phyloP scores from a whole-genome alignment of 2,888 invertebrate genomes.

The Agrenia bidenticulata region DNA sequence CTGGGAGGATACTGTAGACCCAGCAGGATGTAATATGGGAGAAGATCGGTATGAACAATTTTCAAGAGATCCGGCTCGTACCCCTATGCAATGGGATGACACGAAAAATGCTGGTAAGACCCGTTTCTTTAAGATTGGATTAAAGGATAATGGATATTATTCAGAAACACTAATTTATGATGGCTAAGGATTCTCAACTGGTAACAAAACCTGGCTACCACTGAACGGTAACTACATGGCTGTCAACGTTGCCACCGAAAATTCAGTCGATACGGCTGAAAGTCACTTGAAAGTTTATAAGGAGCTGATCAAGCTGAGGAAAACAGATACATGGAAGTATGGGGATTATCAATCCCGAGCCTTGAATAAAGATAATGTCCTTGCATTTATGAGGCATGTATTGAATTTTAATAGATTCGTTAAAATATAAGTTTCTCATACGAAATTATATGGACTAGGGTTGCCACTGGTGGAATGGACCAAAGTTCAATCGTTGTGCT shows the following conservation, averaged over 20 bases:
- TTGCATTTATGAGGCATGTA: conserved; percentile 50
- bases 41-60: conserved; percentile 41
- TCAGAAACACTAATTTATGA: too few species aligned
- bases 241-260: conserved; percentile 54
- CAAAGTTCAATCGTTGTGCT: too few species aligned
- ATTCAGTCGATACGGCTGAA: conserved; percentile 9
- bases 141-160: too few species aligned
- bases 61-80: conserved; percentile 48
- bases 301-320: conserved; percentile 45
- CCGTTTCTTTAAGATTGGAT: too few species aligned
- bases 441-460: too few species aligned
- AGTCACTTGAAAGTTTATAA: conserved; percentile 53
- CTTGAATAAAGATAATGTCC: conserved; percentile 55
- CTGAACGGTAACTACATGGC: conserved; percentile 53
- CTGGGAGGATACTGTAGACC: conserved; percentile 37
- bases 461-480: too few species aligned
- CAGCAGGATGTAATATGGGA: conserved; percentile 35
- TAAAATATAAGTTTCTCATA: too few species aligned
- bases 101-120: conserved; percentile 18
- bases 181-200: conserved; percentile 29
- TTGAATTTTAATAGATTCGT: too few species aligned
- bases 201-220: conserved; percentile 44
- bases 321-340: conserved; percentile 58
- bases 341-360: conserved; percentile 58
- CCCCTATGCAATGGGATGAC: conserved; percentile 53